Percentiles rank a stretch among this genome's conserved stretches.
Evolutionary conservation across 2,797 vertebrate species (phyloP).

Genomic region (Glyptemys insculpta): DNA sequence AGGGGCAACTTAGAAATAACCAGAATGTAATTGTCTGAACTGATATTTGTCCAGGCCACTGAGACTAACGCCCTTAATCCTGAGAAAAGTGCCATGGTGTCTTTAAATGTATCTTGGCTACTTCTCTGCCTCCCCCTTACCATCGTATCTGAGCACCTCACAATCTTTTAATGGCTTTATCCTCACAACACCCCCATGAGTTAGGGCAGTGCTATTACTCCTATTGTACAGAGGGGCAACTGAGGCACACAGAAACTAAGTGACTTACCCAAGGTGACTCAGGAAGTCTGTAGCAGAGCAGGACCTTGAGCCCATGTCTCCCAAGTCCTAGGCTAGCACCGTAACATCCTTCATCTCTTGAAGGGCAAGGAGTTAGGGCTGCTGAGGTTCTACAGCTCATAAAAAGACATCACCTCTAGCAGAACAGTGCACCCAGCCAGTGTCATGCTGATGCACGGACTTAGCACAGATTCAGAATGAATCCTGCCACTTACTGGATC

Average conservation of each 20-base stretch:
- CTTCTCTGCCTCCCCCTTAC: neutral
- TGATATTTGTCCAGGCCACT: slow-evolving; percentile 18
- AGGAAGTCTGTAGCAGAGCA: neutral
- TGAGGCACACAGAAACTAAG: neutral
- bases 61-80: neutral
- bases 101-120: neutral
- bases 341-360: neutral
- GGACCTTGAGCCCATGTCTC: neutral
- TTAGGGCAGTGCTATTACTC: neutral
- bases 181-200: too few species aligned
- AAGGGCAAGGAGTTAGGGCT: neutral
- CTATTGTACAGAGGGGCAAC: neutral
- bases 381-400: neutral
- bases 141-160: neutral
- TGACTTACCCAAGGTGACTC: neutral
- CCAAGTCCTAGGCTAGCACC: neutral
- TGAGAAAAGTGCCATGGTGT: neutral
- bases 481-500: neutral
- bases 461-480: neutral
- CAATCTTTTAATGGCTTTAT: neutral
- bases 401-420: neutral
- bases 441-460: neutral
- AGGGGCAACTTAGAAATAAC: neutral
- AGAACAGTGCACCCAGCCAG: neutral
- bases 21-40: neutral